Evolutionary conservation across 2,888 invertebrate species (phyloP).

Genomic region (Xestia xanthographa): DNA sequence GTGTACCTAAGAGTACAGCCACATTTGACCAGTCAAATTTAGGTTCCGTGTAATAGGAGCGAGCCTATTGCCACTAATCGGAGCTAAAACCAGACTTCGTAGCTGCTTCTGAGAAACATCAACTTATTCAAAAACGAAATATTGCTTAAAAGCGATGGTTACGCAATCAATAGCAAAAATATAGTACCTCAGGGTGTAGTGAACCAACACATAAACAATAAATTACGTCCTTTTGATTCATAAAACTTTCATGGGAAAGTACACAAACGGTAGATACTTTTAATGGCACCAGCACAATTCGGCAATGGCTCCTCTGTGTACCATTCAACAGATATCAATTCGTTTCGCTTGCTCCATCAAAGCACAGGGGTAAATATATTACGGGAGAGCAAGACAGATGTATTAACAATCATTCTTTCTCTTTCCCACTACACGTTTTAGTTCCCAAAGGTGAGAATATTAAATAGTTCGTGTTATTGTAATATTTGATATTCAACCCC

Average conservation of each 20-base stretch:
- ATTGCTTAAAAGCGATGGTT: not conserved
- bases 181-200: not conserved
- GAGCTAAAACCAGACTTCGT: not conserved
- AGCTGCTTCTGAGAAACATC: not conserved
- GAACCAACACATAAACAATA: conserved; percentile 25
- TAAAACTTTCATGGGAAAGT: conserved; percentile 39
- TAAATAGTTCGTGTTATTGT: conserved; percentile 63
- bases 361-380: conserved; percentile 59
- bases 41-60: not conserved
- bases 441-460: conserved; percentile 64
- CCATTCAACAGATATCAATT: conserved; percentile 50
- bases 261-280: conserved; percentile 36
- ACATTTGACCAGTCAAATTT: not conserved
- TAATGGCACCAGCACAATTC: conserved; percentile 35
- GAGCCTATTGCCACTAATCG: not conserved
- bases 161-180: not conserved
- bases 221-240: conserved; percentile 31
- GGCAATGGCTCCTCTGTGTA: conserved; percentile 46
- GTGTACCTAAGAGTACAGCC: not conserved
- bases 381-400: conserved; percentile 24
- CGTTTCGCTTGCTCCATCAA: conserved; percentile 35
- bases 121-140: not conserved
- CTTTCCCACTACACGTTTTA: conserved; percentile 31
- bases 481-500: conserved; percentile 37
- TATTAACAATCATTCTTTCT: conserved; percentile 30